Percentiles rank a stretch among this genome's conserved stretches.
These are phyloP conservation scores for Drosophila siamana DNA, from an alignment of 2,888 invertebrate genomes.

Conservation along the genomic window DNA sequence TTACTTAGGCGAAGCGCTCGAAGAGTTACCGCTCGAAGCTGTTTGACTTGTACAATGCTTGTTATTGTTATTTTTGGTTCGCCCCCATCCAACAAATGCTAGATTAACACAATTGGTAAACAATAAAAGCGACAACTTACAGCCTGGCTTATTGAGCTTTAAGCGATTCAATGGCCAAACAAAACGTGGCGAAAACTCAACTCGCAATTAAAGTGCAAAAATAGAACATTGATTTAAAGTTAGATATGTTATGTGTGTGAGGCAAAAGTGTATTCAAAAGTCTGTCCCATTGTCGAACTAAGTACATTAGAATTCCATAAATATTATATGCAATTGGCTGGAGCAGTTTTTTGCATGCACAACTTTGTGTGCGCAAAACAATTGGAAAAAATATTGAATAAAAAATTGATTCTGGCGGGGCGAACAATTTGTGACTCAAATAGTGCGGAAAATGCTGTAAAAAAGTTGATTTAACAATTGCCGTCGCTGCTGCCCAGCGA, in stretches of 20 bases:
- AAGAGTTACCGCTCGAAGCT: slow-evolving; percentile 51
- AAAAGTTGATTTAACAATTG: slow-evolving; percentile 68
- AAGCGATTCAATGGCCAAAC: slow-evolving; percentile 39
- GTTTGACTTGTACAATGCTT: slow-evolving; percentile 38
- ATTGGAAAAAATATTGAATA: slow-evolving; percentile 21
- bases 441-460: slow-evolving; percentile 72
- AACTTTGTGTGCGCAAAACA: slow-evolving; percentile 21
- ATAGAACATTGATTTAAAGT: neutral
- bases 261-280: slow-evolving; percentile 1
- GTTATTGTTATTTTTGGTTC: slow-evolving; percentile 39
- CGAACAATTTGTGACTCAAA: slow-evolving; percentile 70
- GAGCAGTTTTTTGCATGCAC: slow-evolving; percentile 1
- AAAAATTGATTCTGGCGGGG: slow-evolving; percentile 70
- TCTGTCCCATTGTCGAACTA: neutral
- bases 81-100: slow-evolving; percentile 55
- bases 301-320: slow-evolving; percentile 48
- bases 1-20: slow-evolving; percentile 22
- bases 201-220: neutral
- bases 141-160: slow-evolving; percentile 54
- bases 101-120: slow-evolving; percentile 81
- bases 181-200: neutral
- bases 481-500: neutral
- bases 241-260: neutral
- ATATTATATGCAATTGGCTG: slow-evolving; percentile 25
- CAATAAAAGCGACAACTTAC: slow-evolving; percentile 72